phyloP scores from a whole-genome alignment of 2,113 vertebrate species.

The Centropus bengalensis region DNA sequence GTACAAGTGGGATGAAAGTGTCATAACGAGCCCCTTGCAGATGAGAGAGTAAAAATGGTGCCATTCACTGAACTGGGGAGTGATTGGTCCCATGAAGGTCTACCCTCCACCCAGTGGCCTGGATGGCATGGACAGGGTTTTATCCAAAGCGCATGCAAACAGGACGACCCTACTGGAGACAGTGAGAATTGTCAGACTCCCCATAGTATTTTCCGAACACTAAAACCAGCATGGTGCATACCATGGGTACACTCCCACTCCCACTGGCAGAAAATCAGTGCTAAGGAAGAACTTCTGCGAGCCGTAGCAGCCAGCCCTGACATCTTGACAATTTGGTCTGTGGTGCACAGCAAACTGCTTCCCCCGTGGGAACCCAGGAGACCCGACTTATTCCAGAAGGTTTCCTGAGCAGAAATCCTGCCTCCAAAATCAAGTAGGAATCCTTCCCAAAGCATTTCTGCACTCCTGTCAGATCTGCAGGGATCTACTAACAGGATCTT shows the following conservation, averaged over 20 bases:
- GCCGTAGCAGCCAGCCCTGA: not conserved
- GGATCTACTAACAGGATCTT: not conserved
- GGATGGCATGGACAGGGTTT: not conserved
- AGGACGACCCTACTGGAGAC: not conserved
- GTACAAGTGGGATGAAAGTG: not conserved
- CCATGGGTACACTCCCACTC: not conserved
- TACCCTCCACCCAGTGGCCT: not conserved
- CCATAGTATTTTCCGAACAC: not conserved
- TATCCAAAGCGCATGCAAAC: not conserved
- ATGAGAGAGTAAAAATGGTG: not conserved
- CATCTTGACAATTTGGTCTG: not conserved
- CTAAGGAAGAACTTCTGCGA: not conserved
- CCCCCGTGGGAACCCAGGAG: not conserved
- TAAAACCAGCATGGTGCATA: not conserved
- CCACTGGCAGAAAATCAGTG: not conserved
- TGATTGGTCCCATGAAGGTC: not conserved
- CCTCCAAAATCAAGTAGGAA: not conserved
- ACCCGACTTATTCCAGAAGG: not conserved
- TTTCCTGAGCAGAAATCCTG: not conserved
- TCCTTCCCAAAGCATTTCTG: not conserved
- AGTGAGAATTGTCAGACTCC: not conserved
- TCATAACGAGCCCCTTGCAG: not conserved
- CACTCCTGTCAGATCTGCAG: not conserved
- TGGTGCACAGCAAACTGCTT: not conserved
- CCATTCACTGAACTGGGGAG: not conserved